Conservation (phyloP, 1,140 invertebrate species). For the Condylostylus longicornis region DNA sequence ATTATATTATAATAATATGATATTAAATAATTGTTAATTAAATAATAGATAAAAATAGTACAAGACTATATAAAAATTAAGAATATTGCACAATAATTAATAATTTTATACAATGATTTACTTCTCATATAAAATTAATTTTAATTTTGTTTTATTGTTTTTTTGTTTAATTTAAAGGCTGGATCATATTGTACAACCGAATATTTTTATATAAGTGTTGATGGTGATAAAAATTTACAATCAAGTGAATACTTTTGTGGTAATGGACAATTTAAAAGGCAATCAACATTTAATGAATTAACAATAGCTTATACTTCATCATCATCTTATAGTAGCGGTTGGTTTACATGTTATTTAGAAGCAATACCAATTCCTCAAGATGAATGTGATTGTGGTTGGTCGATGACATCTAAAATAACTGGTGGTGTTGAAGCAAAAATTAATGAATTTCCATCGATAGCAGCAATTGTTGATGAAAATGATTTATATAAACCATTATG, state of each 20-base stretch:
- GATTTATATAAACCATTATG: too few relatives aligned
- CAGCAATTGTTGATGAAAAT: conserved; percentile 22
- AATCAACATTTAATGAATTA: conserved; percentile 29
- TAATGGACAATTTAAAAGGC: conserved; percentile 22
- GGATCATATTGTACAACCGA: too few relatives aligned
- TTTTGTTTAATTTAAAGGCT: too few relatives aligned
- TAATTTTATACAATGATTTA: too few relatives aligned
- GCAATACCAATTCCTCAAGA: conserved; percentile 13
- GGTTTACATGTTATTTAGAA: conserved; percentile 24
- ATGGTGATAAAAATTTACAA: conserved; percentile 26
- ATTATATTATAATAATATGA: too few relatives aligned
- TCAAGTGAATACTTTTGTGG: conserved; percentile 30
- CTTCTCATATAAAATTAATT: too few relatives aligned
- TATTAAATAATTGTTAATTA: too few relatives aligned
- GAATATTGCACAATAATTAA: too few relatives aligned
- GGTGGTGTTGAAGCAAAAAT: conserved; percentile 13
- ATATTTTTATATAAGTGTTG: conserved; percentile 30
- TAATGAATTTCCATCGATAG: conserved; percentile 30
- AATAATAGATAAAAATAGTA: too few relatives aligned
- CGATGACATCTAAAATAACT: conserved; percentile 14
- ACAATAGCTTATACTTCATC: conserved; percentile 29
- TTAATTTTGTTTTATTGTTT: too few relatives aligned
- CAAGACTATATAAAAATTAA: too few relatives aligned
- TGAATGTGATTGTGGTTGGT: conserved; percentile 29
- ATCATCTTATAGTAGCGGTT: too few relatives aligned